phyloP scores from a whole-genome alignment of 2,888 invertebrate genomes.

The Dermolepida albohirtum region DNA sequence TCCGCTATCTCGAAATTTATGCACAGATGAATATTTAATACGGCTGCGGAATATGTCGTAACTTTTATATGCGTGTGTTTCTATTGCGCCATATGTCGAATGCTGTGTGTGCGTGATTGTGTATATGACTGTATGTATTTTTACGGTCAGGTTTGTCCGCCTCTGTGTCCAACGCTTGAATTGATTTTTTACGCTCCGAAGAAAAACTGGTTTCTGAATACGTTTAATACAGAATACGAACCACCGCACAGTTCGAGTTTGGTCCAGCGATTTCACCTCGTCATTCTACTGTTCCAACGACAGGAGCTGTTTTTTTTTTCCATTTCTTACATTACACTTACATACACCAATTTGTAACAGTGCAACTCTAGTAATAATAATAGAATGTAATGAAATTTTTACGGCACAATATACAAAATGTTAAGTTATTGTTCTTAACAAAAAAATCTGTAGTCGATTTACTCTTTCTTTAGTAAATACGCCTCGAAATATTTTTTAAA shows the following conservation, averaged over 20 bases:
- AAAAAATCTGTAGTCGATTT: too few relatives aligned
- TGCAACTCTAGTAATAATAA: too few relatives aligned
- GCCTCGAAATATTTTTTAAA: too few relatives aligned
- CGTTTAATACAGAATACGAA: slow-evolving; percentile 16
- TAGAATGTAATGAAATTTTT: too few relatives aligned
- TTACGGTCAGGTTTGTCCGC: slow-evolving; percentile 33
- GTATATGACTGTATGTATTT: slow-evolving; percentile 13
- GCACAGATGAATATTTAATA: slow-evolving; percentile 32
- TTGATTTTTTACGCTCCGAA: slow-evolving; percentile 38
- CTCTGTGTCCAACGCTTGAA: slow-evolving; percentile 36
- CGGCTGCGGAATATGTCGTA: slow-evolving; percentile 13
- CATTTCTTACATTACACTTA: too few relatives aligned
- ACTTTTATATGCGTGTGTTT: slow-evolving; percentile 13
- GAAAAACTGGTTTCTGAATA: slow-evolving; percentile 37
- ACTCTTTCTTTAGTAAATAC: too few relatives aligned
- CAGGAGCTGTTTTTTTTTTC: neutral
- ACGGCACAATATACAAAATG: too few relatives aligned
- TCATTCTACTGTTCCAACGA: slow-evolving; percentile 23
- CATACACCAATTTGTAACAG: too few relatives aligned
- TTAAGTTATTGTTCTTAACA: too few relatives aligned
- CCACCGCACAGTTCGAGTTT: slow-evolving; percentile 14
- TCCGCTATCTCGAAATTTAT: slow-evolving; percentile 4
- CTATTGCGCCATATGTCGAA: slow-evolving; percentile 22
- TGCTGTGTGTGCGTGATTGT: neutral
- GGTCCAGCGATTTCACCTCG: slow-evolving; percentile 31